These are phyloP conservation scores for Argyresthia goedartella DNA, from an alignment of 2,888 invertebrate species.

Conservation along the genomic window DNA sequence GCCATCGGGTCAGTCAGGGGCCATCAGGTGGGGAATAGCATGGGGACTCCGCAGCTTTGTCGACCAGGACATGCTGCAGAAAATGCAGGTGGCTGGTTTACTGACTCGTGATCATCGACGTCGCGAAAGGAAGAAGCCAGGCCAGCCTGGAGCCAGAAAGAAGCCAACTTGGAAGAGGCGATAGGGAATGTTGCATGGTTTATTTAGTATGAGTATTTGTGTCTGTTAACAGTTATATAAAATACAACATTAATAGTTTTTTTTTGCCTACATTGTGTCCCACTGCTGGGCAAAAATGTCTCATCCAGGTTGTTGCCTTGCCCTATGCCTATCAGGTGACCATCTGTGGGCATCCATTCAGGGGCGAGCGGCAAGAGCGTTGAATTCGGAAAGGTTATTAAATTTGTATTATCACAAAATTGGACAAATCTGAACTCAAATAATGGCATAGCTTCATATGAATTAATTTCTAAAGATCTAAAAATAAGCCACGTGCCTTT, in stretches of 20 bases:
- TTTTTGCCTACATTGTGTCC: too few species aligned
- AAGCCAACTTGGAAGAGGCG: conserved; percentile 95
- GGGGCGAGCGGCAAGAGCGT: too few species aligned
- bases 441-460: too few species aligned
- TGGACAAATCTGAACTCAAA: too few species aligned
- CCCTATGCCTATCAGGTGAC: too few species aligned
- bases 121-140: conserved; percentile 92
- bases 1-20: conserved; percentile 86
- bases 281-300: too few species aligned
- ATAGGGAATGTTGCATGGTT: conserved; percentile 47
- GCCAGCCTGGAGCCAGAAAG: conserved; percentile 90
- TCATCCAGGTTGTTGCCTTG: too few species aligned
- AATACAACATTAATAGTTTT: background rate
- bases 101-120: conserved; percentile 83
- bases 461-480: too few species aligned
- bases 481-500: too few species aligned
- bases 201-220: background rate
- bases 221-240: background rate
- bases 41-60: conserved; percentile 87
- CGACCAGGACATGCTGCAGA: conserved; percentile 79
- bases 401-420: too few species aligned
- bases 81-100: conserved; percentile 91
- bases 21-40: conserved; percentile 90
- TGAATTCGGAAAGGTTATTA: too few species aligned
- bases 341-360: too few species aligned